These are phyloP conservation scores for Scaptomyza caliginosa DNA, from an alignment of 2,888 invertebrate genomes.

Conservation along the genomic window DNA sequence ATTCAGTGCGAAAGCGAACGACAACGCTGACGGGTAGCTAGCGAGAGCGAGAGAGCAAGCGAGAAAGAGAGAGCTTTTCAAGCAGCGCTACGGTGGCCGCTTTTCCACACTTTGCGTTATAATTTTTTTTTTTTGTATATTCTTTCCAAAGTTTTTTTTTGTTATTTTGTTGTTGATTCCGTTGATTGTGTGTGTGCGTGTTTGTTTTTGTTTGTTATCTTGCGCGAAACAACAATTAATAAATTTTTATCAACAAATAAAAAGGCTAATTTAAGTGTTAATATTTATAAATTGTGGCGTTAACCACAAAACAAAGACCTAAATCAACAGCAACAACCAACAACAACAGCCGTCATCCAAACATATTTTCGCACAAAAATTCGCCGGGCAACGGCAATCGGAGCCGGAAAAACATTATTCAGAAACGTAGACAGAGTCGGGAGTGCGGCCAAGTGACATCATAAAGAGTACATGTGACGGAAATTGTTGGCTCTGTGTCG, in stretches of 20 bases:
- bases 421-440: conserved; percentile 1
- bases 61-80: conserved; percentile 25
- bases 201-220: conserved; percentile 33
- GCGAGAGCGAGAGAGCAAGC: conserved; percentile 18
- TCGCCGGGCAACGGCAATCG: conserved; percentile 10
- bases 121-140: conserved; percentile 16
- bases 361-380: conserved; percentile 24
- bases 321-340: conserved; percentile 19
- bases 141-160: conserved; percentile 20
- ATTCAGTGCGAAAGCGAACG: conserved; percentile 70
- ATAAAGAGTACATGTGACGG: conserved; percentile 63
- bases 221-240: conserved; percentile 11
- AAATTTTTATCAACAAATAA: conserved; percentile 42
- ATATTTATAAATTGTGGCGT: conserved; percentile 29
- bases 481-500: conserved; percentile 55
- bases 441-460: conserved; percentile 52
- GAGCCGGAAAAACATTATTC: conserved; percentile 2
- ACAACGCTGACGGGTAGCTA: conserved; percentile 51
- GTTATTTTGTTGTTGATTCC: conserved; percentile 18
- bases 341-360: conserved; percentile 17
- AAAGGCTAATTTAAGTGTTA: conserved; percentile 28
- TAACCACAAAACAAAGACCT: conserved; percentile 35
- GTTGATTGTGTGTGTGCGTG: conserved; percentile 9
- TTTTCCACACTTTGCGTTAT: conserved; percentile 32
- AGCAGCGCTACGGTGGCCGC: conserved; percentile 31